A percentile compares a stretch with the other conserved stretches of the same genome.
These are phyloP conservation scores for Phalanger gymnotis DNA, from an alignment of 2,797 vertebrate species.

Conservation along the genomic window DNA sequence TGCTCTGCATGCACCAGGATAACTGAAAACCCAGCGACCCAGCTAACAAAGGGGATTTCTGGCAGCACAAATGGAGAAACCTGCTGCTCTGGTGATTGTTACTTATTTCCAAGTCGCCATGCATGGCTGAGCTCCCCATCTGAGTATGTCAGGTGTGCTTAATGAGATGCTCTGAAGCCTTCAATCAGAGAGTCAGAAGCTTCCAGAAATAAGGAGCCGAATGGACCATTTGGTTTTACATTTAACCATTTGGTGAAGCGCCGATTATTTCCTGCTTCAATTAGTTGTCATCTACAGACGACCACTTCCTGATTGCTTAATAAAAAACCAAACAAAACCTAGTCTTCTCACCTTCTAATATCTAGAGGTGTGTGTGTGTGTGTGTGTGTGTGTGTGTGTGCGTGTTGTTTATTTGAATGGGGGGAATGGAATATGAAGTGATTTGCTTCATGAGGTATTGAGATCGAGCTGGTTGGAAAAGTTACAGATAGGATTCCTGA, in stretches of 20 bases:
- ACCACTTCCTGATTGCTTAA: constrained; percentile 1
- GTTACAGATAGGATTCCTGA: background rate
- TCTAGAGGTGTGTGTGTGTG: background rate
- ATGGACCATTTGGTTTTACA: background rate
- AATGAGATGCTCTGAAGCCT: background rate
- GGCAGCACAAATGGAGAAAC: background rate
- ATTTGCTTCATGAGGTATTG: background rate
- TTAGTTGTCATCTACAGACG: constrained; percentile 30
- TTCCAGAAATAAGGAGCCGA: background rate
- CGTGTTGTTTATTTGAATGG: background rate
- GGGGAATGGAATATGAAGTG: background rate
- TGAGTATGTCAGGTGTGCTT: background rate
- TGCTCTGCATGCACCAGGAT: background rate
- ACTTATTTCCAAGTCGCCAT: background rate
- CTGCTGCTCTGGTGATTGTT: background rate
- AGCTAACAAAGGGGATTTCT: background rate
- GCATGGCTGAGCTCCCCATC: background rate
- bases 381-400: background rate
- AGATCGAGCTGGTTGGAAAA: background rate
- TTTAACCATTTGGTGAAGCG: constrained; percentile 14
- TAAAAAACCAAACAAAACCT: background rate
- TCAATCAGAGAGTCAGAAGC: background rate
- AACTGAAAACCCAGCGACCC: constrained; percentile 7
- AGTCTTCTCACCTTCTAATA: background rate
- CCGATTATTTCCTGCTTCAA: constrained; percentile 13